A percentile compares a stretch with the other conserved stretches of the same genome.
Evolutionary conservation across 2,888 invertebrate species (phyloP).

Genomic region (Hetaerina titia): DNA sequence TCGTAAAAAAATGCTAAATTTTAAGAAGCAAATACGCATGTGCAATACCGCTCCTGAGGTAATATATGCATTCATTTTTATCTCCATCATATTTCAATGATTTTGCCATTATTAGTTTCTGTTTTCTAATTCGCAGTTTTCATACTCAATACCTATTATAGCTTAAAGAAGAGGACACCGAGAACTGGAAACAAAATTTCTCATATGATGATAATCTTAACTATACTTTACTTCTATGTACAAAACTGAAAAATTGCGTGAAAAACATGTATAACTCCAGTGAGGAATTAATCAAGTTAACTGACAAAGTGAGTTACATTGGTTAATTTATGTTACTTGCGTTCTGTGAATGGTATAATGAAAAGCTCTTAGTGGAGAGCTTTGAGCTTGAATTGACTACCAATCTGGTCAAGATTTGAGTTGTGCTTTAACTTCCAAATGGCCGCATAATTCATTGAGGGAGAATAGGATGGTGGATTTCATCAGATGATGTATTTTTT

Average conservation of each 20-base stretch:
- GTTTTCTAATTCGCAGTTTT: neutral
- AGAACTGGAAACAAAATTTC: neutral
- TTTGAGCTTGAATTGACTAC: too few relatives aligned
- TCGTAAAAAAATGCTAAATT: neutral
- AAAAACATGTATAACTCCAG: neutral
- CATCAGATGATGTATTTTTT: too few relatives aligned
- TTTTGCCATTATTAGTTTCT: neutral
- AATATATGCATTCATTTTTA: neutral
- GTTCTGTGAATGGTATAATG: too few relatives aligned
- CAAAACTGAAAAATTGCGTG: neutral
- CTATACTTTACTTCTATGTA: slow-evolving; percentile 12
- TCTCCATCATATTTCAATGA: neutral
- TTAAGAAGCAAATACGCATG: neutral
- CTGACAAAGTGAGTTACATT: neutral
- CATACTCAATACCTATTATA: neutral
- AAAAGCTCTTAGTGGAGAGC: too few relatives aligned
- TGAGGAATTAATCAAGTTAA: slow-evolving; percentile 10
- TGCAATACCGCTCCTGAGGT: neutral
- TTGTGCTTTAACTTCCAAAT: too few relatives aligned
- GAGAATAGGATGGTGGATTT: too few relatives aligned
- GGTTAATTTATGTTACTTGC: too few relatives aligned
- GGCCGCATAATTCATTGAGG: too few relatives aligned
- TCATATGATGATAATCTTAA: slow-evolving; percentile 14
- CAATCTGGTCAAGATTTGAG: too few relatives aligned
- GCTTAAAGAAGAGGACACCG: neutral